These are phyloP conservation scores for Drosophila cyrtoloma DNA, from an alignment of 2,888 invertebrate species.

Conservation along the genomic window DNA sequence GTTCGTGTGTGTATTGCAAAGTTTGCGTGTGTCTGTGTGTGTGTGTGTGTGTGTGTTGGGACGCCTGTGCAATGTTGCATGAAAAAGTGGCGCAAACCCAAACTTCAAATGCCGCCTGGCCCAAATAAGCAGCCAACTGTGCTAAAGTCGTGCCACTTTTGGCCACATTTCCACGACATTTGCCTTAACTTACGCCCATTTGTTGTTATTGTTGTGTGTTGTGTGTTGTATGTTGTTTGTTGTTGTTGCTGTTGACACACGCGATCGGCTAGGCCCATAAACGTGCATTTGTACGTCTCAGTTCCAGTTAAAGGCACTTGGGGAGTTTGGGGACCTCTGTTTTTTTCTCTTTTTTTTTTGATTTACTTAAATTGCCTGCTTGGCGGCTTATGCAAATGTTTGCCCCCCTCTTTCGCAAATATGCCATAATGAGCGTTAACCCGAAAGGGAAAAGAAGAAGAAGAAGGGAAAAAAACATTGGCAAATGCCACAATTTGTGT, in stretches of 20 bases:
- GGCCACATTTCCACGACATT: constrained; percentile 73
- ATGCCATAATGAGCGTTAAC: constrained; percentile 77
- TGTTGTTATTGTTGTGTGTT: constrained; percentile 36
- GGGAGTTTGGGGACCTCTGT: constrained; percentile 17
- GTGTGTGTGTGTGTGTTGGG: constrained; percentile 44
- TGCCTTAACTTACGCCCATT: constrained; percentile 40
- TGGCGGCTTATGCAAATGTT: constrained; percentile 71
- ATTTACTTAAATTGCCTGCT: constrained; percentile 72
- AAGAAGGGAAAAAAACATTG: constrained; percentile 34
- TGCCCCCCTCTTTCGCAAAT: constrained; percentile 55
- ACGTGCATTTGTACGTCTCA: constrained; percentile 40
- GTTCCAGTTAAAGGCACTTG: constrained; percentile 24
- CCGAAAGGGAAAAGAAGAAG: constrained; percentile 55
- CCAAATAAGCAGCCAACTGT: constrained; percentile 68
- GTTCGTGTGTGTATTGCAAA: constrained; percentile 51
- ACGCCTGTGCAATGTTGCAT: constrained; percentile 78
- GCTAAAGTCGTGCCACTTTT: constrained; percentile 67
- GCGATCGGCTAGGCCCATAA: constrained; percentile 64
- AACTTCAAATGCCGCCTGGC: constrained; percentile 51
- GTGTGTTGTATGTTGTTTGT: background rate
- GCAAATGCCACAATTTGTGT: constrained; percentile 31
- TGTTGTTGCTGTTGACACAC: constrained; percentile 51
- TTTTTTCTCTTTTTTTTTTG: constrained; percentile 72
- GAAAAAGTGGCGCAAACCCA: constrained; percentile 76
- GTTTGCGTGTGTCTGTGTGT: constrained; percentile 38